Conservation (phyloP, 2,888 invertebrate species). For the Arenicola marina region DNA sequence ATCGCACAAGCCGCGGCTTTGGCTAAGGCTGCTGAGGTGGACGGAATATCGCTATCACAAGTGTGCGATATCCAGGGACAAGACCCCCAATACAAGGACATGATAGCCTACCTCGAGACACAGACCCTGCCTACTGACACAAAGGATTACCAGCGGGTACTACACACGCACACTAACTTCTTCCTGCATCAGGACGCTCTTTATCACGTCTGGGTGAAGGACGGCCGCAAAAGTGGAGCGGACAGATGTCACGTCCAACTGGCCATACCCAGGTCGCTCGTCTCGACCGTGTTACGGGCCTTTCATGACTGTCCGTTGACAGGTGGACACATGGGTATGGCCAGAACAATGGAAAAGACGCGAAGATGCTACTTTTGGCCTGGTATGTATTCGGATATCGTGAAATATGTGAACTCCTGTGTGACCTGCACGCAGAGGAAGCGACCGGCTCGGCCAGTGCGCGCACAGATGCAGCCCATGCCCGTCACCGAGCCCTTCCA, state of each 20-base stretch:
- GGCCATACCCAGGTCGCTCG: neutral
- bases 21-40: too few species aligned
- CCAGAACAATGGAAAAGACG: conserved; percentile 1
- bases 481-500: neutral
- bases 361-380: neutral
- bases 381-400: neutral
- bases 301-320: neutral
- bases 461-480: neutral
- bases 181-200: neutral
- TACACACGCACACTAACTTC: neutral
- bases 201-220: neutral
- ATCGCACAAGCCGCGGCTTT: too few species aligned
- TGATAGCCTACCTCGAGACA: neutral
- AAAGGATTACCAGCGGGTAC: neutral
- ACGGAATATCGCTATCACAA: too few species aligned
- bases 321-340: neutral
- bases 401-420: neutral
- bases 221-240: neutral
- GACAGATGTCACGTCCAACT: neutral
- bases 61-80: neutral
- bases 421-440: neutral
- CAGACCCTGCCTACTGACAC: neutral
- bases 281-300: neutral
- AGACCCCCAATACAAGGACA: neutral
- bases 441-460: neutral